A percentile compares a stretch with the other conserved stretches of the same genome.
Evolutionary conservation across 2,113 vertebrate genomes (phyloP).

Genomic region (Forbesichthys papilliferus): DNA sequence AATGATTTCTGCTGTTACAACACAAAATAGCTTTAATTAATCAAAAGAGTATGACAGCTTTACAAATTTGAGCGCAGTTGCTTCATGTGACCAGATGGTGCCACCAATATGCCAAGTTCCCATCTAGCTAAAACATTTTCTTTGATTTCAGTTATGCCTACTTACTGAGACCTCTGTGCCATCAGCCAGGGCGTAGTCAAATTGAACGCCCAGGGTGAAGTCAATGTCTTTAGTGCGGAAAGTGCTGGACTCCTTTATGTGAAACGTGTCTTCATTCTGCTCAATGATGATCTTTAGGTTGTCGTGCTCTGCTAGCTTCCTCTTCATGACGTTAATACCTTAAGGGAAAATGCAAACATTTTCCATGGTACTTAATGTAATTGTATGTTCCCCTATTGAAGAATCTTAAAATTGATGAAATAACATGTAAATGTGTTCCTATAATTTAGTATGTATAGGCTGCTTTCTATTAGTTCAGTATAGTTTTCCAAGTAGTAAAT

Average conservation of each 20-base stretch:
- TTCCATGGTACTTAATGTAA: not conserved
- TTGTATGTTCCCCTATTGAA: too few species aligned
- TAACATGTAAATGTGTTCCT: too few species aligned
- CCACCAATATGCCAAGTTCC: not conserved
- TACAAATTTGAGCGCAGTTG: not conserved
- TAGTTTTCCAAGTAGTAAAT: not conserved
- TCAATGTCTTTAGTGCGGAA: constrained; percentile 83
- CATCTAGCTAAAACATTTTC: not conserved
- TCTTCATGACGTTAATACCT: constrained; percentile 86
- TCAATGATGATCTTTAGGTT: constrained; percentile 85
- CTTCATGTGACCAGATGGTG: not conserved
- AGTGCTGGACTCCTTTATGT: constrained; percentile 84
- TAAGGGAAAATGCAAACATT: constrained; percentile 1
- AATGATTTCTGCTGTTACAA: too few species aligned
- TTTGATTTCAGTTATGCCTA: not conserved
- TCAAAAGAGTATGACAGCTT: too few species aligned
- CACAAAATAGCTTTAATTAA: too few species aligned
- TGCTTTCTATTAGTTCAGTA: not conserved
- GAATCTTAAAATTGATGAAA: too few species aligned
- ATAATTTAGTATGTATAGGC: not conserved
- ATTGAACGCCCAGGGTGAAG: constrained; percentile 83
- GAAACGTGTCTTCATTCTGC: constrained; percentile 85
- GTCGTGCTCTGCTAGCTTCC: constrained; percentile 87
- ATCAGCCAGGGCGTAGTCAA: constrained; percentile 85
- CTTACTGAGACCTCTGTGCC: constrained; percentile 88